Conservation (phyloP, 2,888 invertebrate genomes). For the Rhagonycha fulva region DNA sequence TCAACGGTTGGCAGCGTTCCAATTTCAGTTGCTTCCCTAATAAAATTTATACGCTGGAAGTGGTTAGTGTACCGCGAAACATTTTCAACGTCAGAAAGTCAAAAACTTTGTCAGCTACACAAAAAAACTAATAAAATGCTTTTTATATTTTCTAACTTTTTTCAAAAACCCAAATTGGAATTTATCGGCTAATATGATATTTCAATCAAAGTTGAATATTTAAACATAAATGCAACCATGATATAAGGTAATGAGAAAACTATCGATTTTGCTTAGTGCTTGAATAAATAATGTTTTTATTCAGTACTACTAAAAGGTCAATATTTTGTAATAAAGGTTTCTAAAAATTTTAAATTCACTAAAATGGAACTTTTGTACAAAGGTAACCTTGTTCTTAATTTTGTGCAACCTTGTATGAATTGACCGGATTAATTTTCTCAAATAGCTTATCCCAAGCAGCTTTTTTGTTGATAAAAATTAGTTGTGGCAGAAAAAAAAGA, state of each 20-base stretch:
- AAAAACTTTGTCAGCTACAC: not conserved
- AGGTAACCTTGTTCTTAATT: not conserved
- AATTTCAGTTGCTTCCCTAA: not conserved
- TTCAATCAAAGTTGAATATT: not conserved
- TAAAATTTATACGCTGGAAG: not conserved
- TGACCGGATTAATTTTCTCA: not conserved
- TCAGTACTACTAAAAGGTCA: not conserved
- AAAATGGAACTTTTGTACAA: not conserved
- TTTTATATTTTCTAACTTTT: not conserved
- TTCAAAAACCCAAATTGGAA: not conserved
- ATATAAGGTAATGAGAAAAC: not conserved
- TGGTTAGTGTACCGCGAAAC: not conserved
- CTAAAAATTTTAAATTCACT: not conserved
- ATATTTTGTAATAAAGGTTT: not conserved
- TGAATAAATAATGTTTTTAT: not conserved
- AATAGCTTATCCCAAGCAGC: not conserved
- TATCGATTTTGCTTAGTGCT: not conserved
- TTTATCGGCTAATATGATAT: not conserved
- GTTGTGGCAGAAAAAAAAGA: not conserved
- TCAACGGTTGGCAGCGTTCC: not conserved
- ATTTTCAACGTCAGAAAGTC: not conserved
- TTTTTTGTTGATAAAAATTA: not conserved
- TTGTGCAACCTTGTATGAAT: not conserved
- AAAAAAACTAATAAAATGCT: not conserved
- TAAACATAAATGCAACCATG: not conserved